Evolutionary conservation across 2,797 vertebrate species (phyloP).

Genomic region (Echiichthys vipera): DNA sequence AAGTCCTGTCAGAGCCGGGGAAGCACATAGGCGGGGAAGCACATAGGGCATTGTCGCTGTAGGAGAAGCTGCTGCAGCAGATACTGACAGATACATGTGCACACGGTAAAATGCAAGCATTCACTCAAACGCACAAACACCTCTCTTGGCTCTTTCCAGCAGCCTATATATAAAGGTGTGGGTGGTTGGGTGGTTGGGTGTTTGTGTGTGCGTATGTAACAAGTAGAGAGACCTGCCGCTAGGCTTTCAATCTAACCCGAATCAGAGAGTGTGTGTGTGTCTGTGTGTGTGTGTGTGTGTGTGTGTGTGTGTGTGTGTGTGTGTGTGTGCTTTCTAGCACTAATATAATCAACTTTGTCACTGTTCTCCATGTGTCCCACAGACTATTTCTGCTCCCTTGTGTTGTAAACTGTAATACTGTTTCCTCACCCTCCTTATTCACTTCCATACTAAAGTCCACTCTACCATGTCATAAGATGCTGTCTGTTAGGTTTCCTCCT

Average conservation of each 20-base stretch:
- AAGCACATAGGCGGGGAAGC: conserved; percentile 55
- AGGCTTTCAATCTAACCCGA: conserved; percentile 40
- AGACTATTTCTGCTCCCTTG: conserved; percentile 71
- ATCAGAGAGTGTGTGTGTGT: conserved; percentile 16
- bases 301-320: conserved; percentile 13
- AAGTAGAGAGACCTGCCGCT: conserved; percentile 46
- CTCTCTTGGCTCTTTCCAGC: conserved; percentile 7
- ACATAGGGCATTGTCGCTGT: conserved; percentile 46
- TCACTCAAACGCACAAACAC: conserved; percentile 24
- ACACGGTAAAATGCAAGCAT: conserved; percentile 19
- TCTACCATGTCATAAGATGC: conserved; percentile 67
- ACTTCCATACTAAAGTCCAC: conserved; percentile 62
- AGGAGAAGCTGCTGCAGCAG: conserved; percentile 61
- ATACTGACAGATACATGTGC: conserved; percentile 47
- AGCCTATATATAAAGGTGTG: conserved; percentile 6
- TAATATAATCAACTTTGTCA: conserved; percentile 69
- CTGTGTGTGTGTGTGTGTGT: conserved; percentile 14
- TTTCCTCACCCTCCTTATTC: conserved; percentile 55
- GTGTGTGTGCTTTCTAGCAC: conserved; percentile 36
- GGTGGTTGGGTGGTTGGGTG: not conserved
- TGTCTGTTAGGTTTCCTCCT: conserved; percentile 65
- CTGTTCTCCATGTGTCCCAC: conserved; percentile 65
- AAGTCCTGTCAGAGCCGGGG: conserved; percentile 24
- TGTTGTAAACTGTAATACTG: conserved; percentile 73
- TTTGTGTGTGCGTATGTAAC: conserved; percentile 15